These are phyloP conservation scores for Ammodytes marinus DNA, from an alignment of 2,113 vertebrate species.

Conservation along the genomic window DNA sequence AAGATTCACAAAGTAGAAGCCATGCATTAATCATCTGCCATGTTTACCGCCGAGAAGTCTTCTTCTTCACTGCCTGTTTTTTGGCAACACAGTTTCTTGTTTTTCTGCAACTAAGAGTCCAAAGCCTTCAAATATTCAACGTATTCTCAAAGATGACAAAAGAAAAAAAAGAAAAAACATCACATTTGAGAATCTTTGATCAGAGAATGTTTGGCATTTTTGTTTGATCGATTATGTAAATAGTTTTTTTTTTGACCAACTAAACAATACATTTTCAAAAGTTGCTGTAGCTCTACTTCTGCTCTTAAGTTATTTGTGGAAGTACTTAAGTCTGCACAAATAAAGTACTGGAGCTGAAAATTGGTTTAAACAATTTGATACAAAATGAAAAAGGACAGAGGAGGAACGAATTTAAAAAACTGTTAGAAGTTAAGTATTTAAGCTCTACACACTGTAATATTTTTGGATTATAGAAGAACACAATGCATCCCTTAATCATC, in stretches of 20 bases:
- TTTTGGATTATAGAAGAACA: constrained; percentile 33
- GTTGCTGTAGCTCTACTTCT: not conserved
- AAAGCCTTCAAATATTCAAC: not conserved
- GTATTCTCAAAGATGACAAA: not conserved
- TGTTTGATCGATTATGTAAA: not conserved
- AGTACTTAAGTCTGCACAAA: not conserved
- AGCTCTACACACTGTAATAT: not conserved
- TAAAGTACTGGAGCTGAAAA: not conserved
- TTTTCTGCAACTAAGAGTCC: not conserved
- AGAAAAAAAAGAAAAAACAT: not conserved
- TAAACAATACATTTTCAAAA: not conserved
- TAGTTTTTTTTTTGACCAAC: not conserved
- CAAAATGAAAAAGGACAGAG: not conserved
- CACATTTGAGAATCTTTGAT: not conserved
- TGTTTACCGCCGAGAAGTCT: too few species aligned
- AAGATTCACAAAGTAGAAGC: not conserved
- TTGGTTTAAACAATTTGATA: not conserved
- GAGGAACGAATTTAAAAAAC: not conserved
- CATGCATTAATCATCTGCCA: too few species aligned
- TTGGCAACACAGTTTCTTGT: not conserved
- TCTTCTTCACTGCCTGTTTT: too few species aligned
- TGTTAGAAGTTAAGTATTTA: not conserved
- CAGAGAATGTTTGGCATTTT: not conserved
- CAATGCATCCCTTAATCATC: constrained; percentile 16
- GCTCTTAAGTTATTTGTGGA: not conserved